Base-by-base conservation (phyloP, 2,113 vertebrate species). In the Motacilla alba region DNA sequence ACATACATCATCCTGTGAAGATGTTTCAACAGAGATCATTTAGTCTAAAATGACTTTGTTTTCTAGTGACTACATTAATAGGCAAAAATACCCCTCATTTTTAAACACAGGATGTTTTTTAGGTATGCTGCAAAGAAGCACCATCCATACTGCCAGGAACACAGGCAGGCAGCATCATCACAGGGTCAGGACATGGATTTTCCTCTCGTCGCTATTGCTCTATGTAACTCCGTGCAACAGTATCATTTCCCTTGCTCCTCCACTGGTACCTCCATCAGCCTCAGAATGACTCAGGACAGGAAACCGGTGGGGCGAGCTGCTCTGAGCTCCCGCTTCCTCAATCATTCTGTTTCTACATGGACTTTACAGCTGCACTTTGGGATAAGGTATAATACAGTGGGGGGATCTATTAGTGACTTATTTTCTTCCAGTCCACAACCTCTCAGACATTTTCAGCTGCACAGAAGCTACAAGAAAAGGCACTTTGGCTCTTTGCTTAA, bases 281-380 rank as follows among this genome's bases (percentile, higher is more conserved):
- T 4, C 53, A 41, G 49, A 69, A 6, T 6, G 56, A 82, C 7
- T 17, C 59, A 2, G 50, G 18, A 27, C 24, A 72, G 12, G 33
- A 60, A n/a, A 17, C 11, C 56, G 21, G 11, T 23, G 33, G 10
- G 35, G 12, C 5, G 9, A 67, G 31, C 35, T 52, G 43, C 59
- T 35, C n/a, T 3, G 50, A 24, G 24, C 7, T 44, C 9, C 11
- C 7, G 4, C 23, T 23, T 43, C 20, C 37, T 52, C 30, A 21
- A 0, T 6, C 23, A 5, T 33, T n/a, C 67, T 22, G 11, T 11
- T 70, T 58, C 20, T 6, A 70, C 43, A 39, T 0, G 5, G 64
- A 41, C 10, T 67, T 70, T 27, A 55, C 43, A 56, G n/a, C 19
- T 56, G 27, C 18, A 13, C 27, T 72, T 75, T 26, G 56, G 10